Percentiles rank a stretch among this genome's conserved stretches.
phyloP scores from a whole-genome alignment of 2,888 invertebrate genomes.

The Liopterus haemorrhoidalis region DNA sequence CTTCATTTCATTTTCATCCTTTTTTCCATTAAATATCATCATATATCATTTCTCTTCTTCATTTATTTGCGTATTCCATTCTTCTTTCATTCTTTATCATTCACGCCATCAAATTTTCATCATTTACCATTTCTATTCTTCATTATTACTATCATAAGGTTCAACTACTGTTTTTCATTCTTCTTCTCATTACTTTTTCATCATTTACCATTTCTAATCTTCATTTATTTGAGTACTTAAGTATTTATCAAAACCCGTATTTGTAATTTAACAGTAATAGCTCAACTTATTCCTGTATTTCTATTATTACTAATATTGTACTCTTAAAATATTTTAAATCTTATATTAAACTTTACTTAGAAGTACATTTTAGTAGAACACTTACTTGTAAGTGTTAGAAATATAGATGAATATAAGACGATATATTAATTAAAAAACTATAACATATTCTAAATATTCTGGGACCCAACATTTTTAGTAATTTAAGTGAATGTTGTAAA shows the following conservation, averaged over 20 bases:
- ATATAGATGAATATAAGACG: too few relatives aligned
- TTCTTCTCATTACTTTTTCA: background rate
- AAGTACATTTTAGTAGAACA: too few relatives aligned
- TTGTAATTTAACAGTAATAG: conserved; percentile 5
- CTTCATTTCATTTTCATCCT: background rate
- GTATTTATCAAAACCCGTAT: background rate
- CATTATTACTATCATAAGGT: background rate
- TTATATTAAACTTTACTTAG: too few relatives aligned
- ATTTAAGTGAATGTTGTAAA: too few relatives aligned
- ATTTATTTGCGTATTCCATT: background rate
- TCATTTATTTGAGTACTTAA: background rate
- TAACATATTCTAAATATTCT: too few relatives aligned
- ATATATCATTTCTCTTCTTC: background rate
- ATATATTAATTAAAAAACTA: too few relatives aligned
- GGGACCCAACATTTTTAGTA: too few relatives aligned
- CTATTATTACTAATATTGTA: too few relatives aligned
- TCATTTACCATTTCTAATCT: background rate
- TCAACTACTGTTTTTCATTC: background rate
- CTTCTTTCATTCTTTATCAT: conserved; percentile 1
- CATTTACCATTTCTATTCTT: background rate
- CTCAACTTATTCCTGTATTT: too few relatives aligned
- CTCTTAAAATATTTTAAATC: too few relatives aligned
- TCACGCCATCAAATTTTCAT: background rate
- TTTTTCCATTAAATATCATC: background rate
- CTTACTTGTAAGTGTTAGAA: too few relatives aligned